Base-by-base conservation (phyloP, 2,888 invertebrate genomes). In the Harpalus rufipes region DNA sequence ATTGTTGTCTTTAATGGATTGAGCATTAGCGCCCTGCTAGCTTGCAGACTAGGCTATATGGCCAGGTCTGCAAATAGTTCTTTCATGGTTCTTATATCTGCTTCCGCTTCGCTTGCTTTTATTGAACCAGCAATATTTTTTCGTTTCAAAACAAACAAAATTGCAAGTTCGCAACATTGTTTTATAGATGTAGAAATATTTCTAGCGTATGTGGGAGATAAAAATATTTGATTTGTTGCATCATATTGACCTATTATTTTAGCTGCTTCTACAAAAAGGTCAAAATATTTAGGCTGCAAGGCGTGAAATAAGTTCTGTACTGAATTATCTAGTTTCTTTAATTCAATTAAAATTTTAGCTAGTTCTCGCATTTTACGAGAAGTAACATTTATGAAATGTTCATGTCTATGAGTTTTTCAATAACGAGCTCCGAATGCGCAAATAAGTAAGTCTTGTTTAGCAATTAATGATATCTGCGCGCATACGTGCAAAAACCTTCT, bases 121-220 rank as follows among this genome's bases (percentile, higher is more conserved):
- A 86, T 44, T 39, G 85, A 85, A 16, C 14, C 76, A 68, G 16
- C 61, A 16, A 86, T 41, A 14, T 74, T 12, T 80, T 86, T 84
- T 86, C 82, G 86, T 85, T 87, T 87, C 12, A 74, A n/a, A 12
- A 18, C 41, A n/a, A 39, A 41, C 16, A 74, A 8, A 12, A 74
- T 41, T 7, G 87, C 88, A 41, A 87, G 86, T 39, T 88, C 87
- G 72, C 87, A 88, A 78, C 88, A 88, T 58, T 88, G 87, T 85
- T 88, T 87, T 32, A 88, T 79, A 32, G 86, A 21, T 65, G 86
- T 88, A 18, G 78, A 86, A n/a, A 88, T 87, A 86, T 88, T 88
- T 78, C 87, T 85, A 25, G 87, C 87, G 79, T 68, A 86, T 14
- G 87, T 86, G 8, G 87, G 86, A 14, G 87, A 82, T 51, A 88